These are phyloP conservation scores for Bombus difficillimus DNA, from an alignment of 1,140 invertebrate genomes.

Conservation along the genomic window DNA sequence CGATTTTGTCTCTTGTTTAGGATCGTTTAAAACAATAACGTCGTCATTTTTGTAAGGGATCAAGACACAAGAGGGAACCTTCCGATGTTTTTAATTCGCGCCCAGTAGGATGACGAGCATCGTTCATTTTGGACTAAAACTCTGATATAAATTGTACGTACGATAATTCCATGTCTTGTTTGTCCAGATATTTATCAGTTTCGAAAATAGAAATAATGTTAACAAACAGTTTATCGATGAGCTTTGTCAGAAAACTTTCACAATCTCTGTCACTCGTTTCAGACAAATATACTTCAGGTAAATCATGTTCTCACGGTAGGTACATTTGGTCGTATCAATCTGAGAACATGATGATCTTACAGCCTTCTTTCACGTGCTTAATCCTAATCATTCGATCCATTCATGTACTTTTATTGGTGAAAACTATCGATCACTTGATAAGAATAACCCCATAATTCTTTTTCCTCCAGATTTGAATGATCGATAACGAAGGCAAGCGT, in stretches of 20 bases:
- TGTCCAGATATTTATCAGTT: too few species aligned
- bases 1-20: constrained; percentile 10
- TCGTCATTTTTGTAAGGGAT: background rate
- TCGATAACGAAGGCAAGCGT: background rate
- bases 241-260: too few species aligned
- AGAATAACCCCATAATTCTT: rapidly evolving
- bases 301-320: background rate
- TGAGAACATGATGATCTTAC: too few species aligned
- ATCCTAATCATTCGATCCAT: background rate
- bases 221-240: too few species aligned
- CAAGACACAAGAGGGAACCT: background rate
- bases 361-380: background rate
- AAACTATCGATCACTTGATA: background rate
- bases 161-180: too few species aligned
- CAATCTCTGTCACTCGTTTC: too few species aligned
- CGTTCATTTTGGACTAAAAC: background rate
- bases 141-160: too few species aligned
- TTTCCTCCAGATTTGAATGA: background rate
- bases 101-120: background rate
- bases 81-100: too few species aligned
- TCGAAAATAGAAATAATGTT: too few species aligned
- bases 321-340: too few species aligned
- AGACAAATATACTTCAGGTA: too few species aligned
- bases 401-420: too few species aligned
- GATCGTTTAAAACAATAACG: background rate